Evolutionary conservation across 2,113 vertebrate genomes (phyloP).

Genomic region (Archilochus colubris): DNA sequence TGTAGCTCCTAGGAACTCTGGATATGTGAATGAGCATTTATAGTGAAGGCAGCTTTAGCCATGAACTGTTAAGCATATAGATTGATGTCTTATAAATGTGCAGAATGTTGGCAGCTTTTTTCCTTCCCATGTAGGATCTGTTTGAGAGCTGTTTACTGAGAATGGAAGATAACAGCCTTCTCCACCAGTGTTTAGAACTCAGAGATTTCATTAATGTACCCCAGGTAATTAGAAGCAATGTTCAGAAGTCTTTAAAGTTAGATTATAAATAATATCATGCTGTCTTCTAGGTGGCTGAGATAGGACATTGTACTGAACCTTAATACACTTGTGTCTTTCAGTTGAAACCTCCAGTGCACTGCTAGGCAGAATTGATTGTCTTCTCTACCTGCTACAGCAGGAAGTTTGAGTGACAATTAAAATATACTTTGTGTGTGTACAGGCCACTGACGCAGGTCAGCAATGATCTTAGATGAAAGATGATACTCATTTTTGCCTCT

Average conservation of each 20-base stretch:
- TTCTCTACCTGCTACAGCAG: not conserved
- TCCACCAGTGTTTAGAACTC: constrained; percentile 85
- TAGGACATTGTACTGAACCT: not conserved
- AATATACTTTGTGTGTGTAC: not conserved
- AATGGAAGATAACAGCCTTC: constrained; percentile 82
- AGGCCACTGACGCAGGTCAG: not conserved
- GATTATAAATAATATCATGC: not conserved
- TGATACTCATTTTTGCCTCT: not conserved
- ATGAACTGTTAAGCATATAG: not conserved
- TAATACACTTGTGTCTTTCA: not conserved
- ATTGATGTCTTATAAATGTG: not conserved
- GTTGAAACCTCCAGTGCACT: not conserved
- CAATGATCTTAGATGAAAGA: not conserved
- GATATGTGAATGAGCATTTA: not conserved
- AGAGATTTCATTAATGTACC: constrained; percentile 80
- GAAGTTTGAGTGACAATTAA: not conserved
- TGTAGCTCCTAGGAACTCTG: not conserved
- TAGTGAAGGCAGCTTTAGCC: not conserved
- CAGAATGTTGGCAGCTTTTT: not conserved
- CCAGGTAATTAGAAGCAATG: constrained; percentile 77
- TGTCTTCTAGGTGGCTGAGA: not conserved
- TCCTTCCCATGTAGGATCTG: constrained; percentile 79
- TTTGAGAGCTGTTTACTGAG: constrained; percentile 83
- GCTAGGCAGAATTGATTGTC: not conserved
- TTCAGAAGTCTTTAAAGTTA: not conserved